Base-by-base conservation (phyloP, 2,888 invertebrate genomes). In the Lasioglossum lativentre region DNA sequence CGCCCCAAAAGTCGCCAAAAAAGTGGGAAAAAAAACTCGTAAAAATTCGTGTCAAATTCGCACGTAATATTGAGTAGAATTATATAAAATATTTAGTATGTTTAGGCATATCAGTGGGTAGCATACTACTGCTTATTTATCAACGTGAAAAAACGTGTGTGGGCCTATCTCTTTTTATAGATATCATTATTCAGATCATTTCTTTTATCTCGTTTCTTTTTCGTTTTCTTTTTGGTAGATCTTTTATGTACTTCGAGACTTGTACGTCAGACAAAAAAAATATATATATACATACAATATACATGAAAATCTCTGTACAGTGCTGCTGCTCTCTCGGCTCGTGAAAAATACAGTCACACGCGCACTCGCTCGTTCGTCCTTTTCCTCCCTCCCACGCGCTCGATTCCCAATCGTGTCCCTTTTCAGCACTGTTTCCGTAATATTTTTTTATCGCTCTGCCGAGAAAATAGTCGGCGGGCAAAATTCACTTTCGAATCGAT, bases 1-100 rank as follows among this genome's bases (percentile, higher is more conserved):
- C 93, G 94, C 95, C 94, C 93, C 94, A 93, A 93, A 94, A 95
- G 95, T 95, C 94, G 95, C 95, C 95, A 95, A 95, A 95, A 95
- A 95, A 95, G 93, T 95, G 93, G 94, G 93, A 94, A 94, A 95
- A 94, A 94, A 93, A 91, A 92, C 91, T 94, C 93, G 94, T 95
- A 94, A 95, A 95, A 95, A 95, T 94, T 93, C 93, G 93, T 94
- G 93, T 94, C 93, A 94, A 93, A 89, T 94, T 94, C 94, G 92
- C 93, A 93, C 93, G 94, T 93, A 68, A 94, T 88, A 91, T 87
- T 92, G 89, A 83, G 75, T 89, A 89, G 80, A 88, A 80, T 91
- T 91, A 91, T 68, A 63, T 83, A 91, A 89, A 88, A 88, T 91
- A 90, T 91, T 88, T 86, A 91, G 87, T 83, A 91, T 90, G 80